Evolutionary conservation across 2,113 vertebrate species (phyloP).

Genomic region (Tiliqua scincoides): DNA sequence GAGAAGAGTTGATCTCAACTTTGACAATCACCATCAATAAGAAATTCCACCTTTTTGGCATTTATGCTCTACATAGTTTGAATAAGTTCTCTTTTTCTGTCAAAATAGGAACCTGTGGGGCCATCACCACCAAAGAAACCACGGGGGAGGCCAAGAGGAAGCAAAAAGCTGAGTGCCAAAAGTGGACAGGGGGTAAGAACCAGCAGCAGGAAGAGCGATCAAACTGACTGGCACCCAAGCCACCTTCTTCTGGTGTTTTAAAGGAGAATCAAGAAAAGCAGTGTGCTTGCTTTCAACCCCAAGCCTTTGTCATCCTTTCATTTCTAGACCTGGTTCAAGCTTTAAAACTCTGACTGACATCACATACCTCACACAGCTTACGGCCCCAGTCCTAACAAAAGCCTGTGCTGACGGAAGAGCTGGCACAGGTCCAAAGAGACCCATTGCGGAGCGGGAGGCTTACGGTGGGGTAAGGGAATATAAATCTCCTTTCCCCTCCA

Average conservation of each 20-base stretch:
- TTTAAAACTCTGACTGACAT: background rate
- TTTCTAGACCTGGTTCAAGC: background rate
- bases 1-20: background rate
- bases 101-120: constrained; percentile 32
- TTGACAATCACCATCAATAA: background rate
- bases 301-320: background rate
- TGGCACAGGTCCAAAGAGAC: no score
- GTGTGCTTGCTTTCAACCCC: background rate
- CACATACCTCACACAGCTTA: background rate
- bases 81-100: background rate
- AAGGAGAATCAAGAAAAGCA: background rate
- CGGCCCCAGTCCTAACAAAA: no score
- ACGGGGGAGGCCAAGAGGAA: constrained; percentile 71
- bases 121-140: constrained; percentile 55
- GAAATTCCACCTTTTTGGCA: background rate
- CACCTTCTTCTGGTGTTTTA: background rate
- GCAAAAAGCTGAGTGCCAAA: constrained; percentile 46
- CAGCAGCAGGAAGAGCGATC: background rate
- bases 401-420: no score
- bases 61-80: background rate
- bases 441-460: no score
- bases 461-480: no score
- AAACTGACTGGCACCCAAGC: background rate
- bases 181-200: constrained; percentile 45
- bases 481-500: no score